Percentiles rank a stretch among this genome's conserved stretches.
These are phyloP conservation scores for Harpagifer antarcticus DNA, from an alignment of 2,797 vertebrate species.

Conservation along the genomic window DNA sequence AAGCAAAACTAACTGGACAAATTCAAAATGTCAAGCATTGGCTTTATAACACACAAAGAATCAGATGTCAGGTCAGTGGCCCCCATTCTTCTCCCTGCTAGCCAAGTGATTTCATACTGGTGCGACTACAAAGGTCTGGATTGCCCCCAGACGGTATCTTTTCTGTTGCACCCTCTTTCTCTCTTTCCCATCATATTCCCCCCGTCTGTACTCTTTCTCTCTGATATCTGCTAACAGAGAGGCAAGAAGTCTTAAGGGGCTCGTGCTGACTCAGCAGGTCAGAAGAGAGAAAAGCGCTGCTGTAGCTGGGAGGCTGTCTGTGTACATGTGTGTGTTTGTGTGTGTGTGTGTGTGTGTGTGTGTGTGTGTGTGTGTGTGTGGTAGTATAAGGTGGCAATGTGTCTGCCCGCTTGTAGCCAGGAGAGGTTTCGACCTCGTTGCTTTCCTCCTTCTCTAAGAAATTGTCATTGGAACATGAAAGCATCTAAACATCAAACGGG, in stretches of 20 bases:
- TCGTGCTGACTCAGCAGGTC: constrained; percentile 79
- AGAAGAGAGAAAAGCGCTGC: constrained; percentile 62
- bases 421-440: constrained; percentile 56
- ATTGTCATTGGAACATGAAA: constrained; percentile 78
- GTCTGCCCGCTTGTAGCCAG: constrained; percentile 49
- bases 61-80: constrained; percentile 47
- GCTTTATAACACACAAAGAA: constrained; percentile 32
- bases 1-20: constrained; percentile 48
- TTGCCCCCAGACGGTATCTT: constrained; percentile 55
- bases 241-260: constrained; percentile 67
- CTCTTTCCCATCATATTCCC: constrained; percentile 30
- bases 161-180: constrained; percentile 24
- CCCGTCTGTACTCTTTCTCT: constrained; percentile 33
- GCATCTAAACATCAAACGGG: constrained; percentile 78
- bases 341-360: constrained; percentile 40
- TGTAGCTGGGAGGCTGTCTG: constrained; percentile 62
- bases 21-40: constrained; percentile 43
- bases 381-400: constrained; percentile 35
- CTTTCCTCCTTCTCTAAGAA: constrained; percentile 61
- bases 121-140: constrained; percentile 62
- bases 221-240: constrained; percentile 59
- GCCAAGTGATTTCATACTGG: constrained; percentile 61
- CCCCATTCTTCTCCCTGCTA: constrained; percentile 53
- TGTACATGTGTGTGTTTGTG: constrained; percentile 30
- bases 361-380: constrained; percentile 39